These are phyloP conservation scores for Rhinoraja longicauda DNA, from an alignment of 2,797 vertebrate species.

Conservation along the genomic window DNA sequence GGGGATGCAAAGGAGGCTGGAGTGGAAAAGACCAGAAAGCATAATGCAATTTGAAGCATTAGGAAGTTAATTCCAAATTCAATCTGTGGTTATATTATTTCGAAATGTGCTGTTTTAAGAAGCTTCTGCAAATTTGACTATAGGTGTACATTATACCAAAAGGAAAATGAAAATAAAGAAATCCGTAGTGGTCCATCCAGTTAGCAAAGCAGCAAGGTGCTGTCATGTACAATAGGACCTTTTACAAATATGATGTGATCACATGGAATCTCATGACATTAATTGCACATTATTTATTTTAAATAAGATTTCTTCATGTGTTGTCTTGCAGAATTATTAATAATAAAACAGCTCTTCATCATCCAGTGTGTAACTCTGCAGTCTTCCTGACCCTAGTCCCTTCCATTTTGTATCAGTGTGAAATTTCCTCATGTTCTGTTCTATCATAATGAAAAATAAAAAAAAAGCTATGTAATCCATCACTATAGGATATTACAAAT, in stretches of 20 bases:
- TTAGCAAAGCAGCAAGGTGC: background rate
- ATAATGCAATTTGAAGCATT: no score
- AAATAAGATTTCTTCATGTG: background rate
- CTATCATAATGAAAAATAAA: slow-evolving; percentile 24
- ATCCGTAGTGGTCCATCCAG: background rate
- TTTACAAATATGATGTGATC: background rate
- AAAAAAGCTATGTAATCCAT: slow-evolving; percentile 20
- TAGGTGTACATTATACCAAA: background rate
- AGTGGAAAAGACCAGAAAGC: no score
- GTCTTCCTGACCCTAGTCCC: background rate
- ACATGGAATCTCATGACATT: background rate
- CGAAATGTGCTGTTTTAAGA: background rate
- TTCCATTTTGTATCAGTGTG: background rate
- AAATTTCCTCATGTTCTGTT: slow-evolving; percentile 11
- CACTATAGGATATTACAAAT: slow-evolving; percentile 33
- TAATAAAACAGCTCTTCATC: background rate
- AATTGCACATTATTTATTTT: background rate
- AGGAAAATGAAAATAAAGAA: background rate
- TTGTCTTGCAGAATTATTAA: background rate
- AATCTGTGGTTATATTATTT: background rate
- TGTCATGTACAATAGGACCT: background rate
- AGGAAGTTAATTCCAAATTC: background rate
- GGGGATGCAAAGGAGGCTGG: no score
- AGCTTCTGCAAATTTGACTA: background rate
- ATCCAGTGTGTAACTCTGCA: background rate